Evolutionary conservation across 2,113 vertebrate genomes (phyloP).

Genomic region (Lycaon pictus): DNA sequence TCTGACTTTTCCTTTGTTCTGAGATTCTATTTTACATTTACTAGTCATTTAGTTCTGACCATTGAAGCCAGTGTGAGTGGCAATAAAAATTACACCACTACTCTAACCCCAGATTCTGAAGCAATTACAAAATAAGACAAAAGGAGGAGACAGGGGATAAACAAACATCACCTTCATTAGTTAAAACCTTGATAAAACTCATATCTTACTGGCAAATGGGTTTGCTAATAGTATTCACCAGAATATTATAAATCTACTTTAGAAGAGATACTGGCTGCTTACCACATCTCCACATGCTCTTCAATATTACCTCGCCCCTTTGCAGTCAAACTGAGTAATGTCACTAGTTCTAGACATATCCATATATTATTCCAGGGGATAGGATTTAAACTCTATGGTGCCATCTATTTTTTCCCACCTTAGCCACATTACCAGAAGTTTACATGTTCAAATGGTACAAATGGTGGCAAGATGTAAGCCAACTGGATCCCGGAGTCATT

Average conservation of each 20-base stretch:
- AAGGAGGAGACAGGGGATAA: neutral
- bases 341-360: neutral
- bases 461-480: neutral
- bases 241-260: neutral
- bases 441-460: neutral
- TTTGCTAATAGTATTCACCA: neutral
- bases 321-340: neutral
- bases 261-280: neutral
- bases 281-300: neutral
- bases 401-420: neutral
- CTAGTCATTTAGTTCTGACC: neutral
- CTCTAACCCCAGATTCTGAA: neutral
- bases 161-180: neutral
- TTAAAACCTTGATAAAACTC: too few relatives aligned
- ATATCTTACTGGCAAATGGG: neutral
- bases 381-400: neutral
- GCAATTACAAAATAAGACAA: neutral
- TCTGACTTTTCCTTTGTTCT: neutral
- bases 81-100: neutral
- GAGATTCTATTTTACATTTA: neutral
- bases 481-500: neutral
- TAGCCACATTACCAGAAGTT: neutral
- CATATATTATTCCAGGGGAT: neutral
- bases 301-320: neutral
- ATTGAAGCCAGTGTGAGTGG: neutral